Base-by-base conservation (phyloP, 2,888 invertebrate species). In the Synergus itoensis region DNA sequence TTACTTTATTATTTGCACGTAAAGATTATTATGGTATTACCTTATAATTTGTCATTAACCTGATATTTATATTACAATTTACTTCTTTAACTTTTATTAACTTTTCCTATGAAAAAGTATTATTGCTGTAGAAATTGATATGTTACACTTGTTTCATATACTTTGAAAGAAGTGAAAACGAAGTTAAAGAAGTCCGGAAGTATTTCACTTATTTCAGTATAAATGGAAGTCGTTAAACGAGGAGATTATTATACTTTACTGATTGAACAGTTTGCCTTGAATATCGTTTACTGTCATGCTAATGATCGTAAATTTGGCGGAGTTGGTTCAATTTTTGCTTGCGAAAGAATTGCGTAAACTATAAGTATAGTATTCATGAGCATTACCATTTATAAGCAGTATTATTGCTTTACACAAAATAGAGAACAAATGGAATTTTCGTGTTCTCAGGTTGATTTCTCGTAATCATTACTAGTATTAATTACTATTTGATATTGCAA, bases 151-250 rank as follows among this genome's bases (percentile, higher is more conserved):
- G n/a, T 53, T 53, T 53, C 14, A 9, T n/a, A 28, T 28, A 28
- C 28, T 53, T 9, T 2, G 48, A 53, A 53, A n/a, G 8, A n/a
- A 2, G 53, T 8, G 8, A 53, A n/a, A n/a, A 53, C 7, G 8
- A n/a, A 7, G n/a, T 1, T 7, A 53, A n/a, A n/a, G 7, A n/a
- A 53, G n/a, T 53, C n/a, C n/a, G 53, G 53, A 53, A 53, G 53
- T n/a, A 53, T 53, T 53, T n/a, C 53, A n/a, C n/a, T 8, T 53
- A n/a, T 43, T 67, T 67, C 45, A 67, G 67, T 67, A 21, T 53
- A 67, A 67, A 67, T 1, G 21, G 21, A 69, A n/a, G 36, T 16
- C 28, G 14, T 28, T 69, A 48, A 69, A 21, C 1, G 4, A 60
- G 2, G 12, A 11, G 21, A 21, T 18, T 21, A 48, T 48, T 69